Conservation (phyloP, 2,888 invertebrate species). For the Scelioninae gen. 1 region DNA sequence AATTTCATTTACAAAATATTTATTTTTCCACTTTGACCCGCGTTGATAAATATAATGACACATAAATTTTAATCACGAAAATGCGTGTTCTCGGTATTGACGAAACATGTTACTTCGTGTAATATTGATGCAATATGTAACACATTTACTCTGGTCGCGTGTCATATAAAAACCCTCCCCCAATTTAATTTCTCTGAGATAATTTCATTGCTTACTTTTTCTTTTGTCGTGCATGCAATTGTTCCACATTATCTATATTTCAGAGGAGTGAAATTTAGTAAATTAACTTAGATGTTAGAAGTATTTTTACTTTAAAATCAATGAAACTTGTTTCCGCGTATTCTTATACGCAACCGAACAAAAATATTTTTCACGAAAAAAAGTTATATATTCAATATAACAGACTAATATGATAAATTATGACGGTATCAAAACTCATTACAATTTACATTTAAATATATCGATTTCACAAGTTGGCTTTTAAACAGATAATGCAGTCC, state of each 20-base stretch:
- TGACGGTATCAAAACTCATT: slow-evolving; percentile 5
- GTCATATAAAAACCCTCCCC: slow-evolving; percentile 79
- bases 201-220: slow-evolving; percentile 63
- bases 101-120: slow-evolving; percentile 74
- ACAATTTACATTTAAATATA: slow-evolving; percentile 2
- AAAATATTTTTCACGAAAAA: background rate
- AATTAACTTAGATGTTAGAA: slow-evolving; percentile 1
- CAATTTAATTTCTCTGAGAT: slow-evolving; percentile 71
- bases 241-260: slow-evolving; percentile 37
- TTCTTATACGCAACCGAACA: background rate
- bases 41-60: slow-evolving; percentile 74
- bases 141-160: slow-evolving; percentile 79
- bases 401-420: background rate
- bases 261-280: slow-evolving; percentile 23
- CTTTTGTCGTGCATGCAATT: slow-evolving; percentile 55
- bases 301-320: background rate
- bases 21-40: slow-evolving; percentile 43
- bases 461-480: slow-evolving; percentile 28
- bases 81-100: slow-evolving; percentile 76
- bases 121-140: slow-evolving; percentile 75
- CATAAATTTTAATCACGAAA: slow-evolving; percentile 82
- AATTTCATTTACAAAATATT: slow-evolving; percentile 24
- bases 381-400: background rate
- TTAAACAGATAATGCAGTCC: slow-evolving; percentile 30
- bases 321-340: background rate